phyloP scores from a whole-genome alignment of 2,888 invertebrate species.

The Lysandra bellargus region DNA sequence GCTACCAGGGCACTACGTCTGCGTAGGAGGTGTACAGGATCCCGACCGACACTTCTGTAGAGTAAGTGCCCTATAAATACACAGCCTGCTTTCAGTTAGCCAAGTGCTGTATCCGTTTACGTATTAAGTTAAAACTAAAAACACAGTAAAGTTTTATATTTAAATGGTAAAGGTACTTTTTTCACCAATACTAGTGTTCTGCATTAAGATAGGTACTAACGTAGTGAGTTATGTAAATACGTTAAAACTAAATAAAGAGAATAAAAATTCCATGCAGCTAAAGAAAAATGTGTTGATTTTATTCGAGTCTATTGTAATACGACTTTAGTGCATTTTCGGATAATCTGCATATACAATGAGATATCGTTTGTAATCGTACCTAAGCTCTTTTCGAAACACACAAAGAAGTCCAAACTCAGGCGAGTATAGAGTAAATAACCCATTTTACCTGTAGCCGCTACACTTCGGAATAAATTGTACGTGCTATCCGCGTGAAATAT shows the following conservation, averaged over 20 bases:
- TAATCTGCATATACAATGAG: not conserved
- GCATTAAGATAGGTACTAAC: no score
- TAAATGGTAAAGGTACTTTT: no score
- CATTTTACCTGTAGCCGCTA: slow-evolving; percentile 15
- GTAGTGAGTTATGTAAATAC: no score
- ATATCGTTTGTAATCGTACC: not conserved
- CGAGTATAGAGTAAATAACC: not conserved
- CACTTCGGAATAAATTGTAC: slow-evolving; percentile 13
- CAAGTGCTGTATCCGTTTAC: not conserved
- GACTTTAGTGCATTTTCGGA: not conserved
- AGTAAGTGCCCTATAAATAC: slow-evolving; percentile 48
- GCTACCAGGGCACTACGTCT: slow-evolving; percentile 64
- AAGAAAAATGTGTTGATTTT: not conserved
- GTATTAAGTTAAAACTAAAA: not conserved
- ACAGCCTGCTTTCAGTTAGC: not conserved
- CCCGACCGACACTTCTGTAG: slow-evolving; percentile 70
- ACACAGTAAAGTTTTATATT: no score
- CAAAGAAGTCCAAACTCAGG: not conserved
- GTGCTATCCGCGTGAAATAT: not conserved
- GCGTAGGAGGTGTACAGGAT: slow-evolving; percentile 68
- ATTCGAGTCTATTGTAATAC: not conserved
- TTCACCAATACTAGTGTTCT: no score
- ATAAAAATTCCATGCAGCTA: not conserved
- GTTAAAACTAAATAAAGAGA: not conserved
- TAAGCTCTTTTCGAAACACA: not conserved